Conservation (phyloP, 2,888 invertebrate species). For the Unio pictorum region DNA sequence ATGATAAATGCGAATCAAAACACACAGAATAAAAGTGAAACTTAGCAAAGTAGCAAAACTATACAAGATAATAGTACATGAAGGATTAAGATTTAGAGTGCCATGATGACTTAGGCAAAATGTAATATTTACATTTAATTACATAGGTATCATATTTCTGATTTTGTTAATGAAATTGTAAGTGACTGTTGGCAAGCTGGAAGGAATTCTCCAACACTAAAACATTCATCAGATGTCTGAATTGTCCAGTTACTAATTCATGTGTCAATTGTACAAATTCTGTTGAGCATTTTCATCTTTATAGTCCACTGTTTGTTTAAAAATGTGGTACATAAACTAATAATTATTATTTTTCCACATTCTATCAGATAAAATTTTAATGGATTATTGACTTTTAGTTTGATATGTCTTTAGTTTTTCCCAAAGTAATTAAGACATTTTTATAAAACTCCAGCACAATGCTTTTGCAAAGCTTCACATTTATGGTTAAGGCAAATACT, state of each 20-base stretch:
- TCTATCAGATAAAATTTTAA: background rate
- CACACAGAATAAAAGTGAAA: too few species aligned
- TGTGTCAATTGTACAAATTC: background rate
- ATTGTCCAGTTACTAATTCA: slow-evolving; percentile 8
- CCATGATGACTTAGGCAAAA: too few species aligned
- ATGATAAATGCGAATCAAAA: too few species aligned
- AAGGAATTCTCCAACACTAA: slow-evolving; percentile 6
- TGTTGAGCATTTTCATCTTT: background rate
- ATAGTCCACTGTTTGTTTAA: slow-evolving; percentile 21
- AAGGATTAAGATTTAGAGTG: too few species aligned
- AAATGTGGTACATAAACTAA: slow-evolving; percentile 22
- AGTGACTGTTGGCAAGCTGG: slow-evolving; percentile 6
- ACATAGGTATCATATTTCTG: background rate
- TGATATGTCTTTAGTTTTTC: background rate
- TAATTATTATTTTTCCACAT: slow-evolving; percentile 30
- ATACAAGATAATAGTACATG: too few species aligned
- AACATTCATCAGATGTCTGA: slow-evolving; percentile 8
- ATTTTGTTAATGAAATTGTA: slow-evolving; percentile 8
- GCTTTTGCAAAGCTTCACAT: slow-evolving; percentile 12
- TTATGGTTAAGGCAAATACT: slow-evolving; percentile 14
- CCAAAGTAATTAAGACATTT: slow-evolving; percentile 14
- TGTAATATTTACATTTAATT: too few species aligned
- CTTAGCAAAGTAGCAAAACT: too few species aligned
- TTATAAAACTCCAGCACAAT: background rate
- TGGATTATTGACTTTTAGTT: slow-evolving; percentile 7